Base-by-base conservation (phyloP, 2,797 vertebrate genomes). In the Petrocephalus sullivani region DNA sequence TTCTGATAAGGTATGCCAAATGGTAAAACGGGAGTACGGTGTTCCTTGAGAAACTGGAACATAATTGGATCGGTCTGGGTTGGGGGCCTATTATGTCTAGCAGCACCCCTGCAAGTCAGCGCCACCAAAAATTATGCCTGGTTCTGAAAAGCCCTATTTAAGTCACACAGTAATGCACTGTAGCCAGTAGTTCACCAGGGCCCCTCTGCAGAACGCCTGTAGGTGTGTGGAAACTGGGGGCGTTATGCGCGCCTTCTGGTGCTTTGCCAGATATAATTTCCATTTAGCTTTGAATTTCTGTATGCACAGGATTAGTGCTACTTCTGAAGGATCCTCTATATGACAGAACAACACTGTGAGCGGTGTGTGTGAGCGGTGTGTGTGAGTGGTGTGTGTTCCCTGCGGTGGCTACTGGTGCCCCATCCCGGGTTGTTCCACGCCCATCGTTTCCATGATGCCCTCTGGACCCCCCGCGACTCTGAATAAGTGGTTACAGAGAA, bases 171-270 rank as follows among this genome's bases (percentile, higher is more conserved):
- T 93, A 95, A 94, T 94, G 93, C 91, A 89, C 93, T 92, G 94
- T 89, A 95, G 93, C 90, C 90, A 91, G 90, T 94, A 95, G 93
- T 94, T 93, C 91, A 95, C 94, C 92, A 93, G 89, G 87, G 91
- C 92, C 90, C 90, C 82, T 89, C 85, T 88, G 33, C 53, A 87
- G 85, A 86, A 67, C 28, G n/a, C 61, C 56, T 56, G 57, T 51
- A 85, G 81, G 19, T 46, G 67, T 49, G 54, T 28, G 67, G 60
- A 78, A 7, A 37, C 83, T 56, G 64, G 10, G 21, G 88, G 28
- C 46, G 49, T 61, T 86, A 60, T 87, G 53, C 49, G 85, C 75
- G 12, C 16, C 19, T n/a, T 28, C 23, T 71, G 60, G 82, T 75
- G 46, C 37, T 86, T 33, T 58, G 83, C 83, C 28, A 71, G 64